These are phyloP conservation scores for Aspidiotus destructor DNA, from an alignment of 2,888 invertebrate genomes.

Conservation along the genomic window DNA sequence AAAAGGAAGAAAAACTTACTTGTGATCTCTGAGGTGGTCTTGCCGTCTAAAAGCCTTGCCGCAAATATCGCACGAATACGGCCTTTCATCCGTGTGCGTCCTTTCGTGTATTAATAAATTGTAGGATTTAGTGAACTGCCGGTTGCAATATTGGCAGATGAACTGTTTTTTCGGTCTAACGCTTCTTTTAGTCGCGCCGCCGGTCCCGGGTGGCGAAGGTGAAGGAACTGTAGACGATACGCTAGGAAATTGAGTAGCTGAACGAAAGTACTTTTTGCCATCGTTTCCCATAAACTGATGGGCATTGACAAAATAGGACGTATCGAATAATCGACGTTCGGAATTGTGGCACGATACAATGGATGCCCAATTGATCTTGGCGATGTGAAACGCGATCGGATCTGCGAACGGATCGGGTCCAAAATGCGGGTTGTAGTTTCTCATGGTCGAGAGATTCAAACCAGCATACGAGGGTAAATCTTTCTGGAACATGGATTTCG, in stretches of 20 bases:
- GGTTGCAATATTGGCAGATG: conserved; percentile 94
- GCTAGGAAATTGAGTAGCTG: conserved; percentile 24
- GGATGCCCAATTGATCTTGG: conserved; percentile 37
- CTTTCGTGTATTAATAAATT: conserved; percentile 96
- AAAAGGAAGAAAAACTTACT: conserved; percentile 51
- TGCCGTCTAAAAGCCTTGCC: conserved; percentile 97
- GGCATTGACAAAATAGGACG: conserved; percentile 24
- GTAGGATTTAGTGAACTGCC: conserved; percentile 96
- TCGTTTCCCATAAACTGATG: not conserved
- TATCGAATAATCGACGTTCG: conserved; percentile 19
- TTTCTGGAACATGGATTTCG: too few species aligned
- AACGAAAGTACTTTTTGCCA: not conserved
- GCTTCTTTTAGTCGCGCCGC: conserved; percentile 42
- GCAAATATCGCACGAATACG: conserved; percentile 91
- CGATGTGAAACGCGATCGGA: conserved; percentile 40
- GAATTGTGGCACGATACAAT: conserved; percentile 1
- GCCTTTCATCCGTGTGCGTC: conserved; percentile 96
- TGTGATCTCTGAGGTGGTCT: conserved; percentile 88
- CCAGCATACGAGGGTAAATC: too few species aligned
- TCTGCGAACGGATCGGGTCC: too few species aligned
- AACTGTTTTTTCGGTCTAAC: conserved; percentile 75
- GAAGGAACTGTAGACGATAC: conserved; percentile 39
- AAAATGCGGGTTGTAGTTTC: too few species aligned
- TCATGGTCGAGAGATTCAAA: too few species aligned
- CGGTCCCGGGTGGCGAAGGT: conserved; percentile 35